Conservation (phyloP, 2,888 invertebrate genomes). For the Odontomyia ornata region DNA sequence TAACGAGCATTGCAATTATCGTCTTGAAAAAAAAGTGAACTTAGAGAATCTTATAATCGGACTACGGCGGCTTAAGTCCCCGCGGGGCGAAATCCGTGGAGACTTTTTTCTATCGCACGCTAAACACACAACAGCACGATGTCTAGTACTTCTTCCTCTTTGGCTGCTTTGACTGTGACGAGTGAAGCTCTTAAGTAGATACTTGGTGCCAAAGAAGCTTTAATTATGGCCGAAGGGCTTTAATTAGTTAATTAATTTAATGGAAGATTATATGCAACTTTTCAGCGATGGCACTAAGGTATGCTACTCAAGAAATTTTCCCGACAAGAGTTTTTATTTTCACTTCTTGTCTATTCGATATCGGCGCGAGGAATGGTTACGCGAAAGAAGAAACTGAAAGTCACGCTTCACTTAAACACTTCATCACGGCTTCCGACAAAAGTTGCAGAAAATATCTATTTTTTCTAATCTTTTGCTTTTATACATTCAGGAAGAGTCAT, state of each 20-base stretch:
- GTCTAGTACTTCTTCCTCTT: neutral
- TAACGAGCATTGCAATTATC: constrained; percentile 23
- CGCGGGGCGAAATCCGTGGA: neutral
- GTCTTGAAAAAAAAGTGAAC: neutral
- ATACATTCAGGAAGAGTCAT: neutral
- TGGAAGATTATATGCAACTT: constrained; percentile 42
- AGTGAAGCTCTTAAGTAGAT: constrained; percentile 29
- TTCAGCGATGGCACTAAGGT: neutral
- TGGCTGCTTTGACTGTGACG: neutral
- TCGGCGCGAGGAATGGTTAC: too few species aligned
- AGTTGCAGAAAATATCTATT: neutral
- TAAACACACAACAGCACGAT: neutral
- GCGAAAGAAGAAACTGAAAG: constrained; percentile 32
- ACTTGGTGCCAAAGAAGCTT: constrained; percentile 10
- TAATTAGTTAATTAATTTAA: constrained; percentile 47
- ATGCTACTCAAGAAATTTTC: neutral
- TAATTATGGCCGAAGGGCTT: constrained; percentile 28
- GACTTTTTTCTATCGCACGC: neutral
- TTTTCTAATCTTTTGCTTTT: neutral
- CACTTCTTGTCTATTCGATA: neutral
- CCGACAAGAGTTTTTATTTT: neutral
- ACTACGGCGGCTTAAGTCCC: neutral
- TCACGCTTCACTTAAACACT: constrained; percentile 35
- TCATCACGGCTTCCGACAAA: neutral
- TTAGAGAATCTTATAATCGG: neutral